Percentiles rank a stretch among this genome's conserved stretches.
Conservation (phyloP, 2,113 vertebrate species). For the Caracal caracal region DNA sequence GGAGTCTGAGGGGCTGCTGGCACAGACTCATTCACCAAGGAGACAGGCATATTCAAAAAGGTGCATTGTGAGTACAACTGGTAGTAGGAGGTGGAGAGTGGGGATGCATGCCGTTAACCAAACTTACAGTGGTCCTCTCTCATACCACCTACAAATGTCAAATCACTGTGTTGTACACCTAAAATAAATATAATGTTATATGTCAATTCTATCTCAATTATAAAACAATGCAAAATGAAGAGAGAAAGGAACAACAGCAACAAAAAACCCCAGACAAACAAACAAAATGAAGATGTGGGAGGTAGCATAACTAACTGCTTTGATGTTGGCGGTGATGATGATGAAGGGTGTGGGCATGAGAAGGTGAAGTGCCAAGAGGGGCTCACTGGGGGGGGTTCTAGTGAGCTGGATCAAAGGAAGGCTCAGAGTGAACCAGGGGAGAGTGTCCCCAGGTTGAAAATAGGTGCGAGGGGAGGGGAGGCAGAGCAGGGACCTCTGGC, state of each 20-base stretch:
- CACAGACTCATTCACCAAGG: background rate
- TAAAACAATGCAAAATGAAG: background rate
- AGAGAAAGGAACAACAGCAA: background rate
- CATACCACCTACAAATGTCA: background rate
- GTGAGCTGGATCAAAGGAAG: background rate
- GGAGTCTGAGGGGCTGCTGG: background rate
- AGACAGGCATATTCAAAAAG: background rate
- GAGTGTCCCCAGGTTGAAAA: fast-evolving
- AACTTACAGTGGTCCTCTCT: background rate
- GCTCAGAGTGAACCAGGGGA: background rate
- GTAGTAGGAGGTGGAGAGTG: background rate
- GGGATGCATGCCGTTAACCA: background rate
- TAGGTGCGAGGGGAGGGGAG: background rate
- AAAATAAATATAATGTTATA: background rate
- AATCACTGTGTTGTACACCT: background rate
- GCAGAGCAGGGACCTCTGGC: background rate
- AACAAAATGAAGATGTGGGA: background rate
- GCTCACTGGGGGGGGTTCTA: no score
- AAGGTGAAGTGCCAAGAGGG: background rate
- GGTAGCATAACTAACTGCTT: background rate
- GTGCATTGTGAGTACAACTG: background rate
- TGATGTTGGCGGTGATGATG: background rate
- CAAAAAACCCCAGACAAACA: background rate
- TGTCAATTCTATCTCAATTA: background rate
- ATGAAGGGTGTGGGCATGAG: no score